Evolutionary conservation across 1,140 invertebrate genomes (phyloP), one percentile per base, ranked within the genome.

Genomic region (fruit fly (Drosophila melanogaster)): DNA sequence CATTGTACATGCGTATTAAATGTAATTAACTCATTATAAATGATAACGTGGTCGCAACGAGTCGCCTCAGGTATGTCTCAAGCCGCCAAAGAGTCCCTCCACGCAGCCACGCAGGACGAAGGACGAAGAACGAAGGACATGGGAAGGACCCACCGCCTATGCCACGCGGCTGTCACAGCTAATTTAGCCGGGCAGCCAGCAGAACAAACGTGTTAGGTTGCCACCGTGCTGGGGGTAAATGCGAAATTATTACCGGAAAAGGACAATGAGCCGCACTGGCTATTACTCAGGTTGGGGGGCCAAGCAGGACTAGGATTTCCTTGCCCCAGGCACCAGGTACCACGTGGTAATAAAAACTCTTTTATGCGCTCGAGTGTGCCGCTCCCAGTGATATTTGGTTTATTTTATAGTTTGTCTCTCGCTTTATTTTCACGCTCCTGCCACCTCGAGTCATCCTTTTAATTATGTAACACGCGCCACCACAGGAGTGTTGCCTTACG

Each of bases 21-120:
- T 79, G 83, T 87, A 87, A 87, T 87, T 87, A 87, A 87, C 83
- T 87, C 83, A 89, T 87, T 87, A 87, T 87, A 87, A 87, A 87
- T 87, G 83, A 87, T 87, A 87, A 87, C 83, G 77, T 79, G 67
- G 72, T 60, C 71, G 30, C 81, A 62, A 41, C 62, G 77, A 78
- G 60, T 65, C 60, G 67, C 74, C 64, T 67, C 59, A 61, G 59
- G 72, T 50, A 47, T 53, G 70, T 79, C 83, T 76, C 73, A 79
- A 79, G 80, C 65, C 57, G 62, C 46, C 37, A 43, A 40, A 46
- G 61, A 22, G 64, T 33, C 44, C 44, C n/a, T 49, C n/a, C 35
- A 15, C 12, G 53, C 40, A 17, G 43, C n/a, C 59, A 33, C 35
- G 35, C 35, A 30, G 46, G 8, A 41, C 38, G 6, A 2, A 43